These are phyloP conservation scores for Chunga burmeisteri DNA, from an alignment of 2,113 vertebrate species.

Conservation along the genomic window DNA sequence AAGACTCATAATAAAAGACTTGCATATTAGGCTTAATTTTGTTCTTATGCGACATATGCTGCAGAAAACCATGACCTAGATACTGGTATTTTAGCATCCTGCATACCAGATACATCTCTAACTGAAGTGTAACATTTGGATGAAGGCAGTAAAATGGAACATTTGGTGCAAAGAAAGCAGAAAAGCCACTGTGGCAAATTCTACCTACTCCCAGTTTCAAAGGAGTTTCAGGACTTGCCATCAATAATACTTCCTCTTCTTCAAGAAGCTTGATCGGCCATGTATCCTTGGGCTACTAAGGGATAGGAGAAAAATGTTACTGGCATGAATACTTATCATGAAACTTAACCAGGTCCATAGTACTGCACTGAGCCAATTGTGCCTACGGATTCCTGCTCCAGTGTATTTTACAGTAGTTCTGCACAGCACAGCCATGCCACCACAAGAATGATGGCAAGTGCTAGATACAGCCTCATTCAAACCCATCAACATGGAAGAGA, in stretches of 20 bases:
- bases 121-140: not conserved
- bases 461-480: not conserved
- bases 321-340: not conserved
- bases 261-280: not conserved
- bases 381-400: not conserved
- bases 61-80: not conserved
- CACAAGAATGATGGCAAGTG: not conserved
- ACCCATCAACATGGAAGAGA: not conserved
- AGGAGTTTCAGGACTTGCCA: not conserved
- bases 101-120: not conserved
- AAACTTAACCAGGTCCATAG: not conserved
- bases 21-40: not conserved
- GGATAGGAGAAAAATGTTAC: not conserved
- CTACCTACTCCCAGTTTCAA: not conserved
- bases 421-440: not conserved
- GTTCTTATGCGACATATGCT: not conserved
- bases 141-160: not conserved
- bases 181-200: not conserved
- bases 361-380: not conserved
- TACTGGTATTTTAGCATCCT: not conserved
- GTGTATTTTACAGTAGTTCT: not conserved
- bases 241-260: not conserved
- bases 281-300: not conserved
- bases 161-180: not conserved
- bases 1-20: not conserved